phyloP scores from a whole-genome alignment of 2,797 vertebrate species.

The Furcifer pardalis region DNA sequence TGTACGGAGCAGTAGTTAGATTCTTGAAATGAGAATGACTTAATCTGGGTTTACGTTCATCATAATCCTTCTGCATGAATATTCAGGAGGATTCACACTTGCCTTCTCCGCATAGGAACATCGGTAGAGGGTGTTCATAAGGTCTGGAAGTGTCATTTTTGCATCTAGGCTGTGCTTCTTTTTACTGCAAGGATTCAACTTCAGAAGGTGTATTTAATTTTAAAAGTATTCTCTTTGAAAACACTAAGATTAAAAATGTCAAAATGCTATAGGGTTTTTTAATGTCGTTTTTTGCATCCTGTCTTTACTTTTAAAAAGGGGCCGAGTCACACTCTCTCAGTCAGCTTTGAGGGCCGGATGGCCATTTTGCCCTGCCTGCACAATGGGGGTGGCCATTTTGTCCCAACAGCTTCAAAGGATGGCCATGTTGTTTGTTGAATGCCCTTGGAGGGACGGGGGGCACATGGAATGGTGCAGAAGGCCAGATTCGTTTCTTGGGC shows the following conservation, averaged over 20 bases:
- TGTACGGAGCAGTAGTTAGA: conserved; percentile 53
- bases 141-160: conserved; percentile 77
- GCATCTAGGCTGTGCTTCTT: conserved; percentile 73
- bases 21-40: conserved; percentile 50
- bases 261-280: conserved; percentile 39
- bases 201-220: conserved; percentile 63
- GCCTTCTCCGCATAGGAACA: conserved; percentile 70
- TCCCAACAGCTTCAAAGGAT: too few species aligned
- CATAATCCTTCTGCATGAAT: conserved; percentile 66
- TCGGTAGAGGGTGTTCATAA: conserved; percentile 71
- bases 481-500: too few species aligned
- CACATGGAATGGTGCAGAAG: too few species aligned
- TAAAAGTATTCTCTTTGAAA: conserved; percentile 42
- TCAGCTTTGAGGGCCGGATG: too few species aligned
- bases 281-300: conserved; percentile 31
- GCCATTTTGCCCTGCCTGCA: too few species aligned
- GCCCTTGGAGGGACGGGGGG: too few species aligned
- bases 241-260: conserved; percentile 71
- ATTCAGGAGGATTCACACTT: conserved; percentile 61
- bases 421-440: too few species aligned
- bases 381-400: too few species aligned
- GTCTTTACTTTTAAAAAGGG: neutral
- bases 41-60: conserved; percentile 63
- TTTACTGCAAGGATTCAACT: conserved; percentile 71
- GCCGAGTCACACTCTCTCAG: too few species aligned